Evolutionary conservation across 2,888 invertebrate species (phyloP), one percentile per base, ranked within the genome.

Genomic region (Drosophila parthenogenetica): DNA sequence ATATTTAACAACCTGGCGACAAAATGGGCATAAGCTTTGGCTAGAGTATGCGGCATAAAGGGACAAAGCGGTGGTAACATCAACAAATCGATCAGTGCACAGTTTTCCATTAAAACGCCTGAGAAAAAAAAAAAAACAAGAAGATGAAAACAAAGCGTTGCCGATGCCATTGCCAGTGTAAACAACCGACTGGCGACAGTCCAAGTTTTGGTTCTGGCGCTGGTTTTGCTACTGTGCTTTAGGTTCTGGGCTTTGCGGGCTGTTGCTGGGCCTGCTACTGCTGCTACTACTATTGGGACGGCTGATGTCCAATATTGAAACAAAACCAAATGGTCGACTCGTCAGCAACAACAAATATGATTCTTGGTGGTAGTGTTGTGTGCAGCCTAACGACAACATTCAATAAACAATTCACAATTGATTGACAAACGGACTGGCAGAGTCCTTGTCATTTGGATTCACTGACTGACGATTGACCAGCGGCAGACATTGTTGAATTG

Each of bases 321-420:
- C 83, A 82, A 83, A 75, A 61, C 63, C 60, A 64, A 63, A 55
- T 64, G 49, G 55, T 46, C 49, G 61, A 13, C 46, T 29, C 59
- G 40, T 37, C 40, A 59, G 53, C 42, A 64, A 37, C 22, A 70
- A 64, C 58, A 69, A 63, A 81, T 77, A 70, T 65, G 67, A 58
- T 60, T 63, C 51, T 57, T 61, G 63, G 66, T 75, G 66, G 71
- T 67, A 65, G 71, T 65, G 64, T 68, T 81, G 71, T 77, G 83
- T 86, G 80, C 78, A 79, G 85, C 77, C 81, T 79, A 85, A 85
- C 87, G 89, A 86, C 87, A 89, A 89, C 89, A 86, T 84, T 89
- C 89, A 89, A 86, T 89, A 85, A 90, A 87, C 89, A 90, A 87
- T 89, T 84, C 84, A 79, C 74, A 84, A 84, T 90, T 89, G 89